These are phyloP conservation scores for Brachionus rubens DNA, from an alignment of 1,140 invertebrate genomes.

Conservation along the genomic window DNA sequence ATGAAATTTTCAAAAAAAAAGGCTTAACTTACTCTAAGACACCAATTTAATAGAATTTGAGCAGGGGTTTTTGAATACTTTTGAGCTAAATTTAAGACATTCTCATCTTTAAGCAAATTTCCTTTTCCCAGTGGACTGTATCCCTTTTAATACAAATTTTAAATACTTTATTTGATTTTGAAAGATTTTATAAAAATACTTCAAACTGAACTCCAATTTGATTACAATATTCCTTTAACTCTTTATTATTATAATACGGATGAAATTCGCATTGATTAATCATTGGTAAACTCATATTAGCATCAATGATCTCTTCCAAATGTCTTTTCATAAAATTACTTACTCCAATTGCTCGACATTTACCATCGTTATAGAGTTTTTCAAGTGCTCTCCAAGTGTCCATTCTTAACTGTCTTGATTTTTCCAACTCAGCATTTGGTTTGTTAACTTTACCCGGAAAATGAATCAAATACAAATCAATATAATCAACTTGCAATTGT, in stretches of 20 bases:
- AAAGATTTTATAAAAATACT: constrained; percentile 50
- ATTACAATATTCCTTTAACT: constrained; percentile 54
- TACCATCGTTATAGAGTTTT: constrained; percentile 41
- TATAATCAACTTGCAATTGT: constrained; percentile 55
- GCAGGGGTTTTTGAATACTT: constrained; percentile 52
- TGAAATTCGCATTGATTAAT: constrained; percentile 62
- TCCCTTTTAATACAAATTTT: constrained; percentile 50
- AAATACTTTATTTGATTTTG: neutral
- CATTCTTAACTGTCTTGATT: constrained; percentile 58
- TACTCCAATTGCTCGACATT: constrained; percentile 56
- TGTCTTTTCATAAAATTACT: constrained; percentile 58
- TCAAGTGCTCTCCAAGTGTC: constrained; percentile 51
- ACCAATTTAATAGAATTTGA: constrained; percentile 59
- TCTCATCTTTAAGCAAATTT: constrained; percentile 51
- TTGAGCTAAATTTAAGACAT: constrained; percentile 51
- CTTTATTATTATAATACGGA: constrained; percentile 58
- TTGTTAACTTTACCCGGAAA: constrained; percentile 54
- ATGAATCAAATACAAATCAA: constrained; percentile 56
- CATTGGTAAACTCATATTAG: constrained; percentile 53
- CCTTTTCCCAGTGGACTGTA: constrained; percentile 61
- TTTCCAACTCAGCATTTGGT: constrained; percentile 53
- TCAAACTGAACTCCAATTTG: constrained; percentile 52
- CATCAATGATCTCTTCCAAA: constrained; percentile 54
- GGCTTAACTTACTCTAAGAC: constrained; percentile 50
- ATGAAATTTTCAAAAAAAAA: neutral